Percentiles rank a stretch among this genome's conserved stretches.
Conservation (phyloP, 1,140 invertebrate species). For the Apis cerana region DNA sequence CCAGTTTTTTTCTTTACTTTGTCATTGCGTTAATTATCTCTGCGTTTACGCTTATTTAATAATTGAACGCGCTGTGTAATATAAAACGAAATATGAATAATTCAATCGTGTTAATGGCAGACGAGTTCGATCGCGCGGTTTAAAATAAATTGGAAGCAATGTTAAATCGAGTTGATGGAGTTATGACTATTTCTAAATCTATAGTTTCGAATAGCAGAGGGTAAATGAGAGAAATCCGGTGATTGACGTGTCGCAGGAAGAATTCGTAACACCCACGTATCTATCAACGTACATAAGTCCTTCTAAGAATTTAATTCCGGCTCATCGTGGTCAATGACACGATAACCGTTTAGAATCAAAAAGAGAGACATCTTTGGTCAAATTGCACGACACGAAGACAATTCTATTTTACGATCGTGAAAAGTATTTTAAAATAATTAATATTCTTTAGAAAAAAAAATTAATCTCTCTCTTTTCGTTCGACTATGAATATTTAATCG, state of each 20-base stretch:
- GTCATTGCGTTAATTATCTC: background rate
- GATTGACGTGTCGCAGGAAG: background rate
- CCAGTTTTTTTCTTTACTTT: no score
- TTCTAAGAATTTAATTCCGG: constrained; percentile 31
- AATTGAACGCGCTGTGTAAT: background rate
- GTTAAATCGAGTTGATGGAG: background rate
- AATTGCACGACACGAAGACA: background rate
- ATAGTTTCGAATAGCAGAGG: background rate
- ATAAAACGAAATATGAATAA: constrained; percentile 4
- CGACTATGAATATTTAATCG: background rate
- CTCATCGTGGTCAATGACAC: constrained; percentile 17
- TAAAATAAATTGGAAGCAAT: background rate
- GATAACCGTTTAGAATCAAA: background rate
- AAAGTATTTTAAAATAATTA: background rate
- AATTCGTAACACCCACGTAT: background rate
- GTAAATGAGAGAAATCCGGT: background rate
- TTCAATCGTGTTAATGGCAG: background rate
- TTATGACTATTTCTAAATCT: background rate
- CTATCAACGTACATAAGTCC: background rate
- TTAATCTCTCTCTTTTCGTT: background rate
- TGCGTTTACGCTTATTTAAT: background rate
- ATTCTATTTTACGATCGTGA: background rate
- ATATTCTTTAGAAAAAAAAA: background rate
- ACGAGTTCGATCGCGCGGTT: background rate
- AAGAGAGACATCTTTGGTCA: background rate